A percentile compares a stretch with the other conserved stretches of the same genome.
These are phyloP conservation scores for Brachionus manjavacas DNA, from an alignment of 1,140 invertebrate species.

Conservation along the genomic window DNA sequence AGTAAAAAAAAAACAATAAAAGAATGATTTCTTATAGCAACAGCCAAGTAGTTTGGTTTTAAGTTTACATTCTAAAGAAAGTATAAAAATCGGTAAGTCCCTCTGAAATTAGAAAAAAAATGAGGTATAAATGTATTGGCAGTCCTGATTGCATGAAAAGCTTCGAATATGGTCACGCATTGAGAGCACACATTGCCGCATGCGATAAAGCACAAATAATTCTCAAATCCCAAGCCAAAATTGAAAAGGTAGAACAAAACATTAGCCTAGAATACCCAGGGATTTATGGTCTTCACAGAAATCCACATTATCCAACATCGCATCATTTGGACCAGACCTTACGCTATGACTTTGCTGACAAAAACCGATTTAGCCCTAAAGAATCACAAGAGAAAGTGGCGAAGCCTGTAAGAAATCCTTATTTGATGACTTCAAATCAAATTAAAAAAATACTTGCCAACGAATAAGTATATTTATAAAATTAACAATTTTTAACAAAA, in stretches of 20 bases:
- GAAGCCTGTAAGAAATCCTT: background rate
- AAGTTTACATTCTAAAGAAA: constrained; percentile 24
- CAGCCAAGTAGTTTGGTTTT: background rate
- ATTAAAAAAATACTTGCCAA: background rate
- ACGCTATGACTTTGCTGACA: background rate
- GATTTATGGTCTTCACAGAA: constrained; percentile 25
- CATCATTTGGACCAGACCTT: constrained; percentile 29
- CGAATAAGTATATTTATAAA: constrained; percentile 10
- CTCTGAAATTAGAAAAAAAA: background rate
- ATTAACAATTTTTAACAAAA: background rate
- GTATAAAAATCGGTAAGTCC: background rate
- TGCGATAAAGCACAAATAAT: constrained; percentile 39
- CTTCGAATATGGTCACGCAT: constrained; percentile 32
- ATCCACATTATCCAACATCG: constrained; percentile 15
- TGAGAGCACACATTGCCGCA: constrained; percentile 21
- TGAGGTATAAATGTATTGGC: constrained; percentile 41
- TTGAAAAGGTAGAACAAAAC: constrained; percentile 8
- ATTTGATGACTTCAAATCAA: constrained; percentile 9
- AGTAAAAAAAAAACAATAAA: background rate
- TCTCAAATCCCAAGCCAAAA: background rate
- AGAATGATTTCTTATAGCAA: constrained; percentile 36
- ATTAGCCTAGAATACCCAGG: constrained; percentile 34
- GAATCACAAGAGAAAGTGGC: background rate
- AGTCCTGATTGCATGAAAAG: constrained; percentile 38
- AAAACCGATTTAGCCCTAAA: background rate